Percentiles rank a stretch among this genome's conserved stretches.
phyloP scores from a whole-genome alignment of 2,113 vertebrate species.

The Gallinago media region DNA sequence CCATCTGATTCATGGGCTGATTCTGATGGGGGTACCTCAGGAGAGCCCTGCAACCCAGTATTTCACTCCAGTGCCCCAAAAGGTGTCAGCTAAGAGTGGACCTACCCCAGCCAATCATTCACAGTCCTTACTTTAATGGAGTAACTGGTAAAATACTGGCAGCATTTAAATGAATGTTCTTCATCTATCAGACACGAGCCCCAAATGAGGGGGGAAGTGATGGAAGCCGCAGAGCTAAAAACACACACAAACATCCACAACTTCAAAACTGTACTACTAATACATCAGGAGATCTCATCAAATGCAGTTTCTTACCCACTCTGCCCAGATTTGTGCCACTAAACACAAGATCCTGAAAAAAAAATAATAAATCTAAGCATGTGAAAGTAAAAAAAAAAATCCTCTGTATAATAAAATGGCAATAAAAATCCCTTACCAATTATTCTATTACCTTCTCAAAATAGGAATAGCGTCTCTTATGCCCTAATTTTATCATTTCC shows the following conservation, averaged over 20 bases:
- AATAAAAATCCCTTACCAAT: constrained; percentile 77
- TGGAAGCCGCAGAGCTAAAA: background rate
- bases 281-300: background rate
- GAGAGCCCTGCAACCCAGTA: background rate
- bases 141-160: background rate
- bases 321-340: background rate
- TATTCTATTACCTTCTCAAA: constrained; percentile 77
- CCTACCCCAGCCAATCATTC: background rate
- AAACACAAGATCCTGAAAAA: constrained; percentile 43
- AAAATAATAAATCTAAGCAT: constrained; percentile 32
- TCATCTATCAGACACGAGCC: background rate
- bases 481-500: constrained; percentile 77
- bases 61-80: background rate
- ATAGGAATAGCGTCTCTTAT: constrained; percentile 72
- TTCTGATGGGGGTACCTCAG: background rate
- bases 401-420: constrained; percentile 65
- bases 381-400: constrained; percentile 49
- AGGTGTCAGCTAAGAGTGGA: background rate
- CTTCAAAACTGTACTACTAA: background rate
- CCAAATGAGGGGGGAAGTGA: background rate
- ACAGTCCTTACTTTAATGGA: background rate
- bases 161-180: background rate
- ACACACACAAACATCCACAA: background rate
- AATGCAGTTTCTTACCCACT: background rate
- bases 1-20: background rate